Evolutionary conservation across 2,888 invertebrate species (phyloP), one percentile per base, ranked within the genome.

Genomic region (Heliconius ethilla): DNA sequence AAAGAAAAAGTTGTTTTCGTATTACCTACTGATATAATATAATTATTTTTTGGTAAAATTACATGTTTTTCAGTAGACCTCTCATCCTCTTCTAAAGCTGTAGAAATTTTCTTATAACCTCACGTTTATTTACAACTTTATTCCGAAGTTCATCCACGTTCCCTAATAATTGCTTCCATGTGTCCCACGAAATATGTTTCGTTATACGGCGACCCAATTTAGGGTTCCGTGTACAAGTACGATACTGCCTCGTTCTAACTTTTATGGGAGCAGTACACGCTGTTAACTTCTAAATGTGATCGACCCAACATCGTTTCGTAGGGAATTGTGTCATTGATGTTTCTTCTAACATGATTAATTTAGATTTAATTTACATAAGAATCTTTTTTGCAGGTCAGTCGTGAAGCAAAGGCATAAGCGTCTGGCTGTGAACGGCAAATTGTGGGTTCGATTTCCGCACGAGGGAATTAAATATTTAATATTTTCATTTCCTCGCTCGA

Each of bases 231-330:
- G 88, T 87, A 85, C 81, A 82, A 84, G 84, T 83, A 80, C 18
- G 25, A 84, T 83, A 86, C 86, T 67, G 15, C 87, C 83, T 86
- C 87, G 83, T 87, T 88, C 84, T 82, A 80, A 83, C 84, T 85
- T 91, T 91, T 90, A 91, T 87, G 87, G 86, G 85, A 81, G 82
- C 85, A 82, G 82, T 83, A 84, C 88, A 88, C 87, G 88, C 85
- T 84, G 87, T 89, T 87, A 89, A 86, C 85, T 84, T 88, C 87
- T 86, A 86, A 86, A 85, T 85, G 86, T 87, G 89, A 89, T 88
- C 86, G 85, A 86, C 83, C 85, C 83, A 87, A 87, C 85, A 83
- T 81, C 76, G 80, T 75, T 69, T 70, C 67, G 72, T 65, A 29
- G 66, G 40, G 62, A 59, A 76, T 73, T 65, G 73, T 76, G 55